These are phyloP conservation scores for Cyprinella venusta DNA, from an alignment of 2,797 vertebrate species.

Conservation along the genomic window DNA sequence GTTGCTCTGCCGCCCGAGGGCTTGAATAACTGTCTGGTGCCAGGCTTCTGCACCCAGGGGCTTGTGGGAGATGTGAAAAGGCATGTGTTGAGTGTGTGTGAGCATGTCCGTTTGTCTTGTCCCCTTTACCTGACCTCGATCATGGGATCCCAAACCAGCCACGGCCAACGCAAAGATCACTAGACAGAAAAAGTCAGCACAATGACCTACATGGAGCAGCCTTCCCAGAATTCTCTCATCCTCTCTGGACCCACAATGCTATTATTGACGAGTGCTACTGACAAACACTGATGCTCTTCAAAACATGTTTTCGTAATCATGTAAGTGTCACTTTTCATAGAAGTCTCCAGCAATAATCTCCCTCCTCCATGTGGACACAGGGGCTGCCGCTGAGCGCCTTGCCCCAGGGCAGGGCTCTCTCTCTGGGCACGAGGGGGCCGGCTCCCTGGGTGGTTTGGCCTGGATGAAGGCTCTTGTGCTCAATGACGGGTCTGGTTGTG, in stretches of 20 bases:
- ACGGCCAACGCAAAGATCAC: constrained; percentile 26
- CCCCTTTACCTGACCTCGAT: constrained; percentile 57
- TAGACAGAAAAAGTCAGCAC: constrained; percentile 24
- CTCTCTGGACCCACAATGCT: constrained; percentile 18
- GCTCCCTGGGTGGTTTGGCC: constrained; percentile 73
- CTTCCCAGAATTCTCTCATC: constrained; percentile 47
- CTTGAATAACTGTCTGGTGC: constrained; percentile 86
- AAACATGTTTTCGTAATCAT: constrained; percentile 45
- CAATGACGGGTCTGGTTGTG: constrained; percentile 74
- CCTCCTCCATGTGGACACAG: constrained; percentile 24
- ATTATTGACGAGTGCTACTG: constrained; percentile 4
- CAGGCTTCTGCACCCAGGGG: constrained; percentile 80
- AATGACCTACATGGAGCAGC: constrained; percentile 37
- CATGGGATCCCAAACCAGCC: constrained; percentile 52
- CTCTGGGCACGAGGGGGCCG: constrained; percentile 41
- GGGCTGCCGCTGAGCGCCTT: constrained; percentile 31
- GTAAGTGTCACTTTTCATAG: constrained; percentile 51
- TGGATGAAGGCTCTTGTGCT: constrained; percentile 52
- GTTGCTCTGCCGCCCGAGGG: constrained; percentile 74
- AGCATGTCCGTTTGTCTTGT: constrained; percentile 35
- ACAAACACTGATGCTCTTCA: constrained; percentile 43
- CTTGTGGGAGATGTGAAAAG: constrained; percentile 76
- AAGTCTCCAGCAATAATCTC: constrained; percentile 36
- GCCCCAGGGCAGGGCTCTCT: constrained; percentile 51
- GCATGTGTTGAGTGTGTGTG: constrained; percentile 48